Conservation (phyloP, 2,888 invertebrate genomes). For the Choreutis nemorana region DNA sequence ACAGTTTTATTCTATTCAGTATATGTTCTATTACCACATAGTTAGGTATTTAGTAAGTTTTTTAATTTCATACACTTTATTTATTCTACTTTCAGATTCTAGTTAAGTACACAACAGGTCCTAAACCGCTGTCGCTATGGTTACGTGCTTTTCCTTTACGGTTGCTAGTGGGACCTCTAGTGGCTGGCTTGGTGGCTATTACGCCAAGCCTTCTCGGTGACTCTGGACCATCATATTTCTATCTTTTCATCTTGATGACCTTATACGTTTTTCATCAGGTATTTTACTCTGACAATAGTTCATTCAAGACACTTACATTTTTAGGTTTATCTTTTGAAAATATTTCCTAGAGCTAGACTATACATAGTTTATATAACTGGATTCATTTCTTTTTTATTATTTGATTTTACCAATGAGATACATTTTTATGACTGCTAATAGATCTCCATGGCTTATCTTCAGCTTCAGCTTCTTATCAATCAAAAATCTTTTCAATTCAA, state of each 20-base stretch:
- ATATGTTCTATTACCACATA: too few relatives aligned
- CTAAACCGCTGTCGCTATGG: constrained; percentile 88
- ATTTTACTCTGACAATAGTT: background rate
- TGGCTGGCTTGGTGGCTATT: constrained; percentile 83
- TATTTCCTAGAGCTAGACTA: background rate
- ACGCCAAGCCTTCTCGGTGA: constrained; percentile 77
- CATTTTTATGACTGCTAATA: too few relatives aligned
- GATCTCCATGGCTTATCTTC: too few relatives aligned
- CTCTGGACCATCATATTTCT: constrained; percentile 67
- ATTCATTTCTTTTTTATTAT: too few relatives aligned
- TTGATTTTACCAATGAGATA: too few relatives aligned
- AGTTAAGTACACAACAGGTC: constrained; percentile 81
- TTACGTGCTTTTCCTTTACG: constrained; percentile 89
- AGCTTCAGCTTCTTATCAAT: too few relatives aligned
- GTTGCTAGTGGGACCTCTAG: constrained; percentile 83
- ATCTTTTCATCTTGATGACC: constrained; percentile 77
- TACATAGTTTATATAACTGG: background rate
- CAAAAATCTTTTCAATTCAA: too few relatives aligned
- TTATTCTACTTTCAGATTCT: constrained; percentile 30
- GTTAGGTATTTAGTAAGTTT: too few relatives aligned
- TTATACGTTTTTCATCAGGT: constrained; percentile 93
- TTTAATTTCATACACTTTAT: background rate
- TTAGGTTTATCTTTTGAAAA: background rate
- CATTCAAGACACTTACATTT: background rate
- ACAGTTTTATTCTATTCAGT: too few relatives aligned